Evolutionary conservation across 2,888 invertebrate species (phyloP).

Genomic region (Amphipoea lucens): DNA sequence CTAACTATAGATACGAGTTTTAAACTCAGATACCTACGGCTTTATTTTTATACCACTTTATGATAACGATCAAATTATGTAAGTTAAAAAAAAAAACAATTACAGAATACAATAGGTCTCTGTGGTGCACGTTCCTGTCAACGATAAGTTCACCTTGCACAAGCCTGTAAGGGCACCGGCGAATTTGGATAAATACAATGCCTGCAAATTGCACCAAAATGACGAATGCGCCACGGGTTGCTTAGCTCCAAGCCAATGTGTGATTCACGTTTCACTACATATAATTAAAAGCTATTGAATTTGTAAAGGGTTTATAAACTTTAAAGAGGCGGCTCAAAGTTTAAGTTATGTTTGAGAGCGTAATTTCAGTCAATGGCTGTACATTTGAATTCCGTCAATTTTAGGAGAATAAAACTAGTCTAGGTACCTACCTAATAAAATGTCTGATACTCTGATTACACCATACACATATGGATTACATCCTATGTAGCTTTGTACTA

Average conservation of each 20-base stretch:
- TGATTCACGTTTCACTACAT: slow-evolving; percentile 52
- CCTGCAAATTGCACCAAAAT: slow-evolving; percentile 73
- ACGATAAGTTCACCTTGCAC: slow-evolving; percentile 66
- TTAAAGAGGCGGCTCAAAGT: not conserved
- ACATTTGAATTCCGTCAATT: not conserved
- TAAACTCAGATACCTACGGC: not conserved
- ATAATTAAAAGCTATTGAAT: slow-evolving; percentile 48
- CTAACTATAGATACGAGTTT: not conserved
- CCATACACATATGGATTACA: too few relatives aligned
- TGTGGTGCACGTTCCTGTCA: slow-evolving; percentile 63
- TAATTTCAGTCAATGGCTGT: not conserved
- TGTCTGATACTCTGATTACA: not conserved
- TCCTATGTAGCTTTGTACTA: too few relatives aligned
- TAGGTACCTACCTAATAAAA: not conserved
- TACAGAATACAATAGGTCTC: slow-evolving; percentile 24
- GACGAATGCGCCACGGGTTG: slow-evolving; percentile 69
- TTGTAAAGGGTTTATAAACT: not conserved
- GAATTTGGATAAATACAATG: slow-evolving; percentile 77
- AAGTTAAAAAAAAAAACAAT: too few relatives aligned
- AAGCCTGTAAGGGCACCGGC: slow-evolving; percentile 67
- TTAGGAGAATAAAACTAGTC: not conserved
- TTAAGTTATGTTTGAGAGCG: slow-evolving; percentile 1
- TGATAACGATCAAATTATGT: not conserved
- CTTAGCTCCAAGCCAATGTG: slow-evolving; percentile 36
- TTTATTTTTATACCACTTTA: not conserved